Evolutionary conservation across 1,140 invertebrate species (phyloP).

Genomic region (Drosophila micromelanica): DNA sequence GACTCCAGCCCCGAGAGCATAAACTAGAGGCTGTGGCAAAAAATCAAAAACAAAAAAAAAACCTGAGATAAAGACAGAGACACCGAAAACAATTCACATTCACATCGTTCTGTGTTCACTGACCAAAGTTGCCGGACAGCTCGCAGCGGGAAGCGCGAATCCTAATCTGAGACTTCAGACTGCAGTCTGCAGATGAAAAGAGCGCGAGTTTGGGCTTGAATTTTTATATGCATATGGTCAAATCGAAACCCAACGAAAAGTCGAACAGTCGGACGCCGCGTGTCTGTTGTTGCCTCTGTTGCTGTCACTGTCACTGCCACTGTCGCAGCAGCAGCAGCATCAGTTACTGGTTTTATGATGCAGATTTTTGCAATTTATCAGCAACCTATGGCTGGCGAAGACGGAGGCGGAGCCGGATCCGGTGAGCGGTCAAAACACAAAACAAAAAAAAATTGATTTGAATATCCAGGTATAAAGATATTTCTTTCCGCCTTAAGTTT

Average conservation of each 20-base stretch:
- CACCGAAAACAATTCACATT: not conserved
- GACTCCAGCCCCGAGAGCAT: constrained; percentile 17
- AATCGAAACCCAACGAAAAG: constrained; percentile 54
- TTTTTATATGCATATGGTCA: constrained; percentile 55
- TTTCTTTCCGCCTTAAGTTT: constrained; percentile 21
- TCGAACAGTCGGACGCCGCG: not conserved
- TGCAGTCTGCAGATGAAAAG: no score
- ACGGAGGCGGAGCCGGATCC: not conserved
- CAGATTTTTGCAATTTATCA: constrained; percentile 65
- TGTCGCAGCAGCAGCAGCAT: constrained; percentile 3
- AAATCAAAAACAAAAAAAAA: not conserved
- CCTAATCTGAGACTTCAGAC: not conserved
- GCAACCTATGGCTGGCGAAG: constrained; percentile 19
- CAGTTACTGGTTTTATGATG: constrained; percentile 23
- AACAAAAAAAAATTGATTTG: constrained; percentile 68
- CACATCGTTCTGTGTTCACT: not conserved
- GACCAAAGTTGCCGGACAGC: constrained; percentile 12
- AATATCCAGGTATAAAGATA: constrained; percentile 83
- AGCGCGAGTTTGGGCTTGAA: no score
- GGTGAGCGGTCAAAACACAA: not conserved
- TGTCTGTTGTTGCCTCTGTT: constrained; percentile 4
- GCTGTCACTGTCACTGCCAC: constrained; percentile 1
- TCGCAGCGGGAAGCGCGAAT: constrained; percentile 21
- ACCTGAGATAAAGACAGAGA: not conserved
- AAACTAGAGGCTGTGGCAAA: not conserved